Evolutionary conservation across 2,113 vertebrate genomes (phyloP).

Genomic region (Felis catus): DNA sequence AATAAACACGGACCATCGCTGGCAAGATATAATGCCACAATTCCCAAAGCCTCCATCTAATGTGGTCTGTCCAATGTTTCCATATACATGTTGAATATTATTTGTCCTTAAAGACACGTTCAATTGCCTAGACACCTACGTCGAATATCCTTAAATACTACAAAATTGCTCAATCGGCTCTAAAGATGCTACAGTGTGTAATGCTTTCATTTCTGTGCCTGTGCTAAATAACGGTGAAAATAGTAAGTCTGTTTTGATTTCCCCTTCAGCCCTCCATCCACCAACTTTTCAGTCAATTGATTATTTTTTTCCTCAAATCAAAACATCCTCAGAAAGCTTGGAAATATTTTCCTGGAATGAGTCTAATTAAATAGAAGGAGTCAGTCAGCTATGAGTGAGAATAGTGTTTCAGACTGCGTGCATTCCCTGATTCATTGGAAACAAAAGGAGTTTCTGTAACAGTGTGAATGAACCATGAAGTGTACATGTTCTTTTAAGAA

Average conservation of each 20-base stretch:
- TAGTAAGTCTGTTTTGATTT: slow-evolving; percentile 51
- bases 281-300: slow-evolving; percentile 56
- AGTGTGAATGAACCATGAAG: slow-evolving; percentile 94
- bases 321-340: slow-evolving; percentile 72
- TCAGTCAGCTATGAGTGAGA: slow-evolving; percentile 67
- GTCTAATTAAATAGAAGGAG: slow-evolving; percentile 78
- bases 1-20: slow-evolving; percentile 37
- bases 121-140: not conserved
- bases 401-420: slow-evolving; percentile 75
- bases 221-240: slow-evolving; percentile 48
- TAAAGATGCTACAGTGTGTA: not conserved
- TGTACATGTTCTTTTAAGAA: slow-evolving; percentile 94
- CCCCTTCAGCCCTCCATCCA: not conserved
- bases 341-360: slow-evolving; percentile 70
- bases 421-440: slow-evolving; percentile 79
- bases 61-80: not conserved
- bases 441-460: slow-evolving; percentile 87
- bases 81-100: not conserved
- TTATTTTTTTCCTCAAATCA: slow-evolving; percentile 25
- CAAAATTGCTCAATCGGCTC: not conserved
- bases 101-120: slow-evolving; percentile 43
- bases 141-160: not conserved
- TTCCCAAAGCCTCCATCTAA: not conserved
- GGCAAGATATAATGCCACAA: slow-evolving; percentile 35
- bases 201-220: slow-evolving; percentile 32